A percentile compares a stretch with the other conserved stretches of the same genome.
Evolutionary conservation across 2,113 vertebrate genomes (phyloP).

Genomic region (Crocuta crocuta): DNA sequence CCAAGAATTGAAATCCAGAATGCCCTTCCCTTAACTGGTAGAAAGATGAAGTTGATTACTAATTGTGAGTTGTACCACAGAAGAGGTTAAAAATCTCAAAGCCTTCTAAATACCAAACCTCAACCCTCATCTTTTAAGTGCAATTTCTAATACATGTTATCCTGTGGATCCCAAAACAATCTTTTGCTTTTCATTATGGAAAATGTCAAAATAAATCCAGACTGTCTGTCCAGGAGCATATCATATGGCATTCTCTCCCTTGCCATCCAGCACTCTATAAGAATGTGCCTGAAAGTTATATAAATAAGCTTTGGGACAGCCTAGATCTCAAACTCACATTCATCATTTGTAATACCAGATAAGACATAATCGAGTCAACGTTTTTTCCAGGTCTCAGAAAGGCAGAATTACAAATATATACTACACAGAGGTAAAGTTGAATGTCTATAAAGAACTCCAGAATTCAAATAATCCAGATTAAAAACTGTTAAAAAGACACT

Average conservation of each 20-base stretch:
- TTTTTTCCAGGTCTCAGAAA: slow-evolving; percentile 37
- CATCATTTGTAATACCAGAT: slow-evolving; percentile 30
- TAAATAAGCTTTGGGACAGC: not conserved
- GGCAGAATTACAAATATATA: slow-evolving; percentile 37
- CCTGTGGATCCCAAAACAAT: not conserved
- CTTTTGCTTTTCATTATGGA: not conserved
- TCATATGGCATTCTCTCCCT: not conserved
- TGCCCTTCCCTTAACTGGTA: not conserved
- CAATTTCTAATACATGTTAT: slow-evolving; percentile 44
- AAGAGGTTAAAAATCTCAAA: not conserved
- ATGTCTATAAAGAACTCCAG: not conserved
- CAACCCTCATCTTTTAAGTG: not conserved
- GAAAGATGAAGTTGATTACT: not conserved
- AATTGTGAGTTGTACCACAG: not conserved
- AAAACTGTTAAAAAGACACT: not conserved
- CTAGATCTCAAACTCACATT: not conserved
- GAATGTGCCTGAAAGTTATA: not conserved
- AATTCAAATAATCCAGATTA: slow-evolving; percentile 8
- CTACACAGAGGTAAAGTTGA: not conserved
- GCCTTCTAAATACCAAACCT: not conserved
- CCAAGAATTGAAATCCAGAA: not conserved
- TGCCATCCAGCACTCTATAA: not conserved
- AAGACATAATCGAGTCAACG: slow-evolving; percentile 28
- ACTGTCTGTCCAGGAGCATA: not conserved
- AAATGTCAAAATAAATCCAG: slow-evolving; percentile 44